A percentile compares a stretch with the other conserved stretches of the same genome.
Evolutionary conservation across 2,888 invertebrate species (phyloP).

Genomic region (Euplexia lucipara): DNA sequence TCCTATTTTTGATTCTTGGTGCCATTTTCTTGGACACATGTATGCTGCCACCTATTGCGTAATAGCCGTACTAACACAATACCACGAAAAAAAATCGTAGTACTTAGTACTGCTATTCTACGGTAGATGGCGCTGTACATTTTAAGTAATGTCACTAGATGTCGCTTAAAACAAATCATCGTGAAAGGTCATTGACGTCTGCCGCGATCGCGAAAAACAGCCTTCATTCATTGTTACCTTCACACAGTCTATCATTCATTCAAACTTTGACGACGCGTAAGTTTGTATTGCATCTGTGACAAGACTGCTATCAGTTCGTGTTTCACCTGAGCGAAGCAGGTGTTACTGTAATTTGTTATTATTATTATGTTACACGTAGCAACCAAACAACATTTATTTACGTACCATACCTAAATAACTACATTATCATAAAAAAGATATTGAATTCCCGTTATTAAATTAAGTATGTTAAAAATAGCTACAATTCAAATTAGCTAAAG

Average conservation of each 20-base stretch:
- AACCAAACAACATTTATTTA: conserved; percentile 23
- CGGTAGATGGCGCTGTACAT: conserved; percentile 56
- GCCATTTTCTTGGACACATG: not conserved
- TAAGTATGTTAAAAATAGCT: conserved; percentile 30
- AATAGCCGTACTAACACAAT: conserved; percentile 50
- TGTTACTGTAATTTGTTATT: conserved; percentile 71
- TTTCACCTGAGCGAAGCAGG: conserved; percentile 67
- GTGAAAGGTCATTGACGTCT: conserved; percentile 48
- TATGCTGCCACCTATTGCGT: conserved; percentile 67
- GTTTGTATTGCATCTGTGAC: conserved; percentile 55
- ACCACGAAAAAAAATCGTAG: too few species aligned
- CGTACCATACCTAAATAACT: not conserved
- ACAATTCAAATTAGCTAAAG: conserved; percentile 62
- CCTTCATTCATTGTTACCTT: conserved; percentile 29
- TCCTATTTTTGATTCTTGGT: too few species aligned
- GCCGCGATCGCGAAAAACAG: conserved; percentile 15
- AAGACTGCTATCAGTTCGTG: conserved; percentile 57
- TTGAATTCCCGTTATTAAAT: not conserved
- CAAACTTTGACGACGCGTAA: conserved; percentile 48
- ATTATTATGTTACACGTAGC: conserved; percentile 47
- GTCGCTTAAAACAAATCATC: conserved; percentile 49
- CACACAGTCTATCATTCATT: conserved; percentile 61
- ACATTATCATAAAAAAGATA: not conserved
- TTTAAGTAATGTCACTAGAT: conserved; percentile 63
- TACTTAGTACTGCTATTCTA: conserved; percentile 26